phyloP scores from a whole-genome alignment of 2,113 vertebrate species.

The Cercopithecus mona region DNA sequence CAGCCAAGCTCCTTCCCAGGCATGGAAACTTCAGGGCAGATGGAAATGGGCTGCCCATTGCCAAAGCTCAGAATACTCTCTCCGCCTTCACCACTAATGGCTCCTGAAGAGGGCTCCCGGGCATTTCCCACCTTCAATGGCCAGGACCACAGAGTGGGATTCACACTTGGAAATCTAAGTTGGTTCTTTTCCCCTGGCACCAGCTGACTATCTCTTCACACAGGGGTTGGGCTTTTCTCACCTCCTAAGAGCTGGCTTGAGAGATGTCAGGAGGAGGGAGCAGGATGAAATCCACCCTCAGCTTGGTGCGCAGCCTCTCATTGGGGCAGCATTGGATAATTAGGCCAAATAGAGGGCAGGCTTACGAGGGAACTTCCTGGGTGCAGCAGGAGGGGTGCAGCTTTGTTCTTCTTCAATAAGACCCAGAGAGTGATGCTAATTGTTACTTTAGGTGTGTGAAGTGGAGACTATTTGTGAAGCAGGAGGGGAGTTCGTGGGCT shows the following conservation, averaged over 20 bases:
- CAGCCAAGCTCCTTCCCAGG: background rate
- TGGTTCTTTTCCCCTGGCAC: background rate
- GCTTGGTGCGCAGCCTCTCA: constrained; percentile 54
- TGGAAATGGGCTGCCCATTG: rapidly evolving
- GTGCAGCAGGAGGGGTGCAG: constrained; percentile 15
- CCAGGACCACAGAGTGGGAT: background rate
- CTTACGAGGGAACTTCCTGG: background rate
- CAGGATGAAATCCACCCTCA: constrained; percentile 60
- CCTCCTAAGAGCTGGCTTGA: background rate
- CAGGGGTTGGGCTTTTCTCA: background rate
- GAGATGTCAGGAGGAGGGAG: background rate
- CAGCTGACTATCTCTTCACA: background rate
- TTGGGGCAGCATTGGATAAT: constrained; percentile 61
- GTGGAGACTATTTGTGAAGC: background rate
- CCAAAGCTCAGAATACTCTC: background rate
- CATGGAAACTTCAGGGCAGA: rapidly evolving
- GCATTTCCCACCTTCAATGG: background rate
- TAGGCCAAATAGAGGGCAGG: constrained; percentile 31
- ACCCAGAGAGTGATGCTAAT: constrained; percentile 35
- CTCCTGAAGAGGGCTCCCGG: background rate
- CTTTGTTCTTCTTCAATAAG: background rate
- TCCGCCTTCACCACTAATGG: background rate
- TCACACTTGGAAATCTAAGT: background rate
- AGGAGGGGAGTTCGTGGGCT: constrained; percentile 34
- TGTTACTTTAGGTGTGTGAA: constrained; percentile 43